phyloP scores from a whole-genome alignment of 2,797 vertebrate genomes.

The Fistularia commersonii region DNA sequence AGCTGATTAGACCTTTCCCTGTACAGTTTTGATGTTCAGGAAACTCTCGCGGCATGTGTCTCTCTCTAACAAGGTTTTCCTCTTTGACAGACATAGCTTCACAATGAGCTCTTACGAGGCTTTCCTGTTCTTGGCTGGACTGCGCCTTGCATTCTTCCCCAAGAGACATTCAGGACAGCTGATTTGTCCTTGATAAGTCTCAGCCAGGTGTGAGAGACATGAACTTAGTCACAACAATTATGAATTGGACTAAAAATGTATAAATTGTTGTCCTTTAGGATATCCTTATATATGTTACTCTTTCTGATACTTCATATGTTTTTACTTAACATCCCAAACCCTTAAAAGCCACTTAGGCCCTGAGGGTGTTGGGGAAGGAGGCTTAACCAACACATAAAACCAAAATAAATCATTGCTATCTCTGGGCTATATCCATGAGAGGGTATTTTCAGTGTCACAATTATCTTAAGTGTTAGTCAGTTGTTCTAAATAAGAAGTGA shows the following conservation, averaged over 20 bases:
- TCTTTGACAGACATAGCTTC: slow-evolving; percentile 23
- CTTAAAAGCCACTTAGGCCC: too few relatives aligned
- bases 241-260: slow-evolving; percentile 1
- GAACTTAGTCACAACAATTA: slow-evolving; percentile 16
- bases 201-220: slow-evolving; percentile 11
- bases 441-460: too few relatives aligned
- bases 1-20: slow-evolving; percentile 16
- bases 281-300: too few relatives aligned
- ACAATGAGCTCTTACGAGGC: slow-evolving; percentile 14
- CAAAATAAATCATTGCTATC: too few relatives aligned
- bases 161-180: slow-evolving; percentile 14
- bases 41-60: slow-evolving; percentile 12
- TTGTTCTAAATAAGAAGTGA: too few relatives aligned
- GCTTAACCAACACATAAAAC: too few relatives aligned
- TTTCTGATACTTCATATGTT: too few relatives aligned
- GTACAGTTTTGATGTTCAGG: slow-evolving; percentile 16
- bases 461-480: too few relatives aligned
- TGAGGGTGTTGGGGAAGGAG: too few relatives aligned
- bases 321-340: too few relatives aligned
- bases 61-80: slow-evolving; percentile 13
- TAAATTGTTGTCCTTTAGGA: neutral
- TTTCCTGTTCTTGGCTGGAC: slow-evolving; percentile 22
- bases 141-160: slow-evolving; percentile 4
- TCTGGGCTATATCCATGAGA: too few relatives aligned
- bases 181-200: slow-evolving; percentile 12